Base-by-base conservation (phyloP, 2,797 vertebrate species). In the Stomatorhinus walkeri region DNA sequence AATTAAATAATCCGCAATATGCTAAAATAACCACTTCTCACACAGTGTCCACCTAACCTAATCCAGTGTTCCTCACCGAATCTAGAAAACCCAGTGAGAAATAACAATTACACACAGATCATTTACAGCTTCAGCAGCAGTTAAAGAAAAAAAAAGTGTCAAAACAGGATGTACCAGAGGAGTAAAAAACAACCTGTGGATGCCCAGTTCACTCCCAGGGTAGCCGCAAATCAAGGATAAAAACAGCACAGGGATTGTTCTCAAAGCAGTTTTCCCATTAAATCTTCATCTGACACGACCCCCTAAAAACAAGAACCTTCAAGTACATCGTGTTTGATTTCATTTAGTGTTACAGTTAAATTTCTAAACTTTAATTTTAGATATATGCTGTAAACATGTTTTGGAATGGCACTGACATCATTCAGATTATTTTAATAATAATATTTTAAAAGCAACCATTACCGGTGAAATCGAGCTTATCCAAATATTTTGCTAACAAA, bases 401-500 rank as follows among this genome's bases (percentile, higher is more conserved):
- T 40, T 59, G 28, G 19, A 40, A 28, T 59, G 24, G 22, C 46
- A 84, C 81, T 16, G 9, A 22, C 19, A 48, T 48, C 43, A 84
- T 84, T 84, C n/a, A 84, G n/a, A 48, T 84, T 40, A 12, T 84
- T 84, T 84, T 51, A 79, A 79, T 43, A 79, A 46, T 43, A 79
- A 46, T 43, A 46, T 79, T 79, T 51, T 84, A 51, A 84, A 22
- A 59, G 14, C 85, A 51, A 52, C 48, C 51, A 87, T 87, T 54
- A 87, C 14, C 12, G 5, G 46, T 22, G 48, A 52, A 86, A 40
- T 86, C 4, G 24, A 84, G 46, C 46, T 86, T 19, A 36, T 87
- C 24, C 85, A 56, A 87, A 56, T 86, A 86, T 87, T 87, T 87
- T 43, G 14, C 52, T 36, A 56, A 36, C 7, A 59, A 32, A 22